A percentile compares a stretch with the other conserved stretches of the same genome.
Conservation (phyloP, 2,113 vertebrate species). For the Rallus limicola region DNA sequence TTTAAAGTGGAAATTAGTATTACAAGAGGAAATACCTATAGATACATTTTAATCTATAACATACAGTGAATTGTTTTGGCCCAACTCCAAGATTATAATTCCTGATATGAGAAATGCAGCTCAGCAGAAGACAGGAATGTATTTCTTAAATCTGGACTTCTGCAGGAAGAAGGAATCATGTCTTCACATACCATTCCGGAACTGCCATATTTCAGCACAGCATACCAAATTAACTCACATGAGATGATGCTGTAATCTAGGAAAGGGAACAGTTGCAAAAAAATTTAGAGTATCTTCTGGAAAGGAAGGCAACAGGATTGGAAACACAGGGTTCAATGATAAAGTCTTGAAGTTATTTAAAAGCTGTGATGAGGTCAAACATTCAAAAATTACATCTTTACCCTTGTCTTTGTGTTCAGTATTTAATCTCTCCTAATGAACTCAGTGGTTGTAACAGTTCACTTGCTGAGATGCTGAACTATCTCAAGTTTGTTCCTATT, state of each 20-base stretch:
- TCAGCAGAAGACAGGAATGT: background rate
- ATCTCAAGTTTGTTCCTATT: background rate
- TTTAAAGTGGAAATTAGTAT: background rate
- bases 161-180: background rate
- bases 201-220: background rate
- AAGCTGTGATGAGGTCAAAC: background rate
- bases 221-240: background rate
- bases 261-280: background rate
- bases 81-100: background rate
- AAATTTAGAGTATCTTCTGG: background rate
- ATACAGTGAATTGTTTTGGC: background rate
- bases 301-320: background rate
- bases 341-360: constrained; percentile 19
- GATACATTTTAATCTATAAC: background rate
- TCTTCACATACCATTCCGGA: background rate
- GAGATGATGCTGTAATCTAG: background rate
- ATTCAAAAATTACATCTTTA: constrained; percentile 22
- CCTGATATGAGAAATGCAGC: background rate
- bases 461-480: background rate
- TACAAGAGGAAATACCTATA: background rate
- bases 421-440: constrained; percentile 15
- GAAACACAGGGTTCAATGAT: background rate
- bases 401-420: background rate
- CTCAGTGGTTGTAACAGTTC: background rate
- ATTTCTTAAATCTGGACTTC: background rate